Conservation (phyloP, 2,113 vertebrate genomes). For the Leucoraja erinaceus region DNA sequence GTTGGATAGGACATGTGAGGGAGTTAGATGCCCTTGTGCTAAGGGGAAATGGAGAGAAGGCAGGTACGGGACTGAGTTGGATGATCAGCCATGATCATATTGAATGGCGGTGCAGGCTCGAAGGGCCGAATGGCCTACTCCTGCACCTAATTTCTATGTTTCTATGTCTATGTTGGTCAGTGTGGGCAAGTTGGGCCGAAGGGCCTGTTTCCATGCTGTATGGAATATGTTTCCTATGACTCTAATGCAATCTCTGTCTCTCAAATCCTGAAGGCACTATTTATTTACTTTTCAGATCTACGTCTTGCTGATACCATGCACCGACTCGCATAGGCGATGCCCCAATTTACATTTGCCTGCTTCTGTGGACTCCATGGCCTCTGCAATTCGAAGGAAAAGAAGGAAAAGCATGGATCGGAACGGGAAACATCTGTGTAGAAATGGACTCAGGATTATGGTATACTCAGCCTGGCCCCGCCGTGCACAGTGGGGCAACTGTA, state of each 20-base stretch:
- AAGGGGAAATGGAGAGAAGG: too few relatives aligned
- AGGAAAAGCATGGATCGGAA: slow-evolving; percentile 52
- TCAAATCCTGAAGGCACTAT: slow-evolving; percentile 11
- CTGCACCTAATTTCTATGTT: too few relatives aligned
- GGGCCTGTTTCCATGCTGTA: too few relatives aligned
- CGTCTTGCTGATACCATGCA: slow-evolving; percentile 31
- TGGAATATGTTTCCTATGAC: too few relatives aligned
- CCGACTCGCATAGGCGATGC: slow-evolving; percentile 64
- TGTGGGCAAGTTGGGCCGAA: too few relatives aligned
- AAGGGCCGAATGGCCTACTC: too few relatives aligned
- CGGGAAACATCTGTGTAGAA: slow-evolving; percentile 66
- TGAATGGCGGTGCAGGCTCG: too few relatives aligned
- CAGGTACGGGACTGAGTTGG: too few relatives aligned
- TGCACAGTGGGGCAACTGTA: neutral
- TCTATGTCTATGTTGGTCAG: too few relatives aligned
- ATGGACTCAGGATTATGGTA: slow-evolving; percentile 54
- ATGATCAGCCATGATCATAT: too few relatives aligned
- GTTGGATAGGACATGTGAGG: too few relatives aligned
- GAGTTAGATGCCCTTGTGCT: too few relatives aligned
- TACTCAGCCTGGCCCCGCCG: slow-evolving; percentile 43
- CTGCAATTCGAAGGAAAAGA: slow-evolving; percentile 71
- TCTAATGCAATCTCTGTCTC: neutral
- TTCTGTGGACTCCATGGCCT: slow-evolving; percentile 89
- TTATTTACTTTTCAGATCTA: slow-evolving; percentile 37
- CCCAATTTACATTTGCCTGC: slow-evolving; percentile 88